Evolutionary conservation across 2,888 invertebrate genomes (phyloP).

Genomic region (Nomada flava): DNA sequence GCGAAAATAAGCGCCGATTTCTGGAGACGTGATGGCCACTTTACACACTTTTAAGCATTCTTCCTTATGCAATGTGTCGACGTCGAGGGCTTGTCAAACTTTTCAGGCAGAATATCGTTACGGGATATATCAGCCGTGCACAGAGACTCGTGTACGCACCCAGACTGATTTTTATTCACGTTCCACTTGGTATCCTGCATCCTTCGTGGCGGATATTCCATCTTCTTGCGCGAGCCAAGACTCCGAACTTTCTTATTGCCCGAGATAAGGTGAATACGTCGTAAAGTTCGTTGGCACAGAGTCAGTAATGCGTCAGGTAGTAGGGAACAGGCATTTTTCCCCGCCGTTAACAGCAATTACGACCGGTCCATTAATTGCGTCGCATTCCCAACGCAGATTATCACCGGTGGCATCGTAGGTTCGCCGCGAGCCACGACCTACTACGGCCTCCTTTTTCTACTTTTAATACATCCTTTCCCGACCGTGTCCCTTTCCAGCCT

Average conservation of each 20-base stretch:
- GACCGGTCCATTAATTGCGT: constrained; percentile 33
- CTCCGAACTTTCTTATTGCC: neutral
- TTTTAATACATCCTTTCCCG: constrained; percentile 63
- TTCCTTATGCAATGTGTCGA: neutral
- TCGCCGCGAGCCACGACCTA: constrained; percentile 12
- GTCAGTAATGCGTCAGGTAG: neutral
- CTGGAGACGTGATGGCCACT: neutral
- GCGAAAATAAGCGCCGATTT: constrained; percentile 61
- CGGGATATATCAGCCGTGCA: neutral
- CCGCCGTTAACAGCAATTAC: constrained; percentile 24
- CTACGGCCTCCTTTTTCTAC: constrained; percentile 47
- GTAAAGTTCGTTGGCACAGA: neutral
- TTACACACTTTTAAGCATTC: neutral
- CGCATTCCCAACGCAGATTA: constrained; percentile 17
- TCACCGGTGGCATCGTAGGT: constrained; percentile 25
- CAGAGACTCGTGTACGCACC: too few species aligned
- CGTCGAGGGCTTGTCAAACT: too few species aligned
- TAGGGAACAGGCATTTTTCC: neutral
- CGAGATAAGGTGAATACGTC: neutral
- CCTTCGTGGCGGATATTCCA: neutral
- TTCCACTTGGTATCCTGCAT: neutral
- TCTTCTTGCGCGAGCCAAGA: too few species aligned
- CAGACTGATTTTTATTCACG: neutral
- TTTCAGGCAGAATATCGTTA: neutral
- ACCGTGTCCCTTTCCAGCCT: constrained; percentile 48